Base-by-base conservation (phyloP, 2,113 vertebrate genomes). In the Gallinago paraguaiae region DNA sequence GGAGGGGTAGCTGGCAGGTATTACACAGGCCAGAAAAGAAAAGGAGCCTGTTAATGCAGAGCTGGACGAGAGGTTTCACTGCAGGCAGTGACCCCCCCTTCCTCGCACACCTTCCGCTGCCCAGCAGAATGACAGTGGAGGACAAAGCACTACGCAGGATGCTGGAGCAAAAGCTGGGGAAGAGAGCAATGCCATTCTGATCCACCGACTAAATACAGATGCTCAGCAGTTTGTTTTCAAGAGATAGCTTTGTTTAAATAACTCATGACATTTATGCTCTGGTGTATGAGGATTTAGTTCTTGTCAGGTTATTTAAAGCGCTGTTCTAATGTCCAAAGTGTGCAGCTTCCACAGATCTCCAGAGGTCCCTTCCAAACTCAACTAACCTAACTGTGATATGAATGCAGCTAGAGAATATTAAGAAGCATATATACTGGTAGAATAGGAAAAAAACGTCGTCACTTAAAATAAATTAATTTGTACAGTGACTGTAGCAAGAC, bases 81-180 rank as follows among this genome's bases (percentile, higher is more conserved):
- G 60, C 95, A 95, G 0, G 3, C 23, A 76, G 63, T 59, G 91
- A 96, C 90, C 86, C 30, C 82, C 39, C 24, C 90, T 93, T 95
- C 93, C 91, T 95, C 35, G 54, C 1, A 0, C 2, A 3, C 72
- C 74, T 92, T 82, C 81, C 0, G 1, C 83, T 76, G 61, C 54
- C 50, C 56, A 23, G 70, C 35, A 54, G 35, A 64, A 18, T 14
- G 35, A 41, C 61, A 15, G 3, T 1, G 15, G 65, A 57, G 65
- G 60, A 68, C 48, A 72, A 80, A 76, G 53, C 41, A 13, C 33
- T 31, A 6, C 3, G 25, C 51, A 86, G 56, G 69, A 70, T 25
- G 37, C 25, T 9, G 37, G 10, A 51, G 48, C 64, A 82, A 74
- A 76, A 82, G 28, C 56, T 59, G 33, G 8, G 60, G 35, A 56